Evolutionary conservation across 2,888 invertebrate species (phyloP), one percentile per base, ranked within the genome.

Genomic region (Pristionchus fissidentatus): DNA sequence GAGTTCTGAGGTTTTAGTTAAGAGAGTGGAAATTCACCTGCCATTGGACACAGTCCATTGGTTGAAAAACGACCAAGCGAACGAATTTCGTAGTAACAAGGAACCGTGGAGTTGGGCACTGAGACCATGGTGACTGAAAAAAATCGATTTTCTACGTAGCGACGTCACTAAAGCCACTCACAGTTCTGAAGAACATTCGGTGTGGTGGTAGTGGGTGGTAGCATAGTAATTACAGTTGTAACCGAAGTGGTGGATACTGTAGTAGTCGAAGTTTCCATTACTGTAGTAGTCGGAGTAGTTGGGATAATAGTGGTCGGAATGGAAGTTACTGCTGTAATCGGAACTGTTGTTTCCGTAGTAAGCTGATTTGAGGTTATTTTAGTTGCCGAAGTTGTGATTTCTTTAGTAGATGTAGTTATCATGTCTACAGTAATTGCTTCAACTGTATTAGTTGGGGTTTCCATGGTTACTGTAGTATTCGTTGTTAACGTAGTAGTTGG

Each of bases 11-110:
- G 32, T 2, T 35, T 32, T 38, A 1, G 1, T 4, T 1, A 38
- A 66, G 19, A 22, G 35, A 15, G 10, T 4, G 0, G n/a, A 0
- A 60, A 5, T 66, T 55, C 55, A 55, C 10, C 13, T 13, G 43
- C 70, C 70, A 41, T 26, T 26, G 70, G 7, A 41, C 70, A 70
- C 41, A 70, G 41, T 70, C 70, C 70, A 70, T 70, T 70, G 10
- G 70, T 70, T 26, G 70, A 70, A 41, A 70, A 70, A 0, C 70
- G 0, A 10, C 70, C 70, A 0, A 1, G 0, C 0, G 70, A 41
- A 26, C 70, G 41, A 26, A 4, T n/a, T n/a, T 70, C 70, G 70
- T 41, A 43, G 70, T 10, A 70, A 26, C 70, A 70, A 13, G 41
- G 38, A 3, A 70, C 70, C 15, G n/a, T 70, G 8, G 70, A 70